Conservation (phyloP, 2,113 vertebrate species). For the Panthera uncia region DNA sequence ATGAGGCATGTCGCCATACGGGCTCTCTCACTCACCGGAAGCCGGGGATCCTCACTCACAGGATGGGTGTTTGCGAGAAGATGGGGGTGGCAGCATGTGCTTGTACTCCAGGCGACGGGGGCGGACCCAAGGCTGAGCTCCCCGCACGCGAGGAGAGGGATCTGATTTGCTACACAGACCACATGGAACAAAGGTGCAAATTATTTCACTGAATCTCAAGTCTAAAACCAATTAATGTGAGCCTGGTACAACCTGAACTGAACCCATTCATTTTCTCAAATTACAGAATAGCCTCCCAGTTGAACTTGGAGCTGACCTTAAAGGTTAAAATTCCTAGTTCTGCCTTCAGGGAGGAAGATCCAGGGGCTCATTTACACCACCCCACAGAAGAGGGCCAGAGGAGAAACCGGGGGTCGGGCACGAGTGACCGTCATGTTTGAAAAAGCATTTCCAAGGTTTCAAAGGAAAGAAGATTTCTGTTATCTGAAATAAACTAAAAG, state of each 20-base stretch:
- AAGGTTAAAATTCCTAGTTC: background rate
- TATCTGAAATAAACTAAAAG: background rate
- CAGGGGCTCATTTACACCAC: accelerated
- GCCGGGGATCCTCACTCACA: background rate
- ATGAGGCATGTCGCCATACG: background rate
- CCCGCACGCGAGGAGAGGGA: accelerated
- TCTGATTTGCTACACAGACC: background rate
- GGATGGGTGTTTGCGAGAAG: background rate
- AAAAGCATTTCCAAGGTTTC: background rate
- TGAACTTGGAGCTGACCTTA: background rate
- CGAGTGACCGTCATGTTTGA: accelerated
- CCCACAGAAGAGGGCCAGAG: background rate
- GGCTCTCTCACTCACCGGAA: background rate
- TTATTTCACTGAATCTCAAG: background rate
- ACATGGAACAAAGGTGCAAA: background rate
- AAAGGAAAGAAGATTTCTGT: background rate
- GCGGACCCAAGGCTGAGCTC: background rate
- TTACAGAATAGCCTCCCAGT: background rate
- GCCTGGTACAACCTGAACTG: background rate
- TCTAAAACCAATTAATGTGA: background rate
- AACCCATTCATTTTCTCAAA: conserved; percentile 27
- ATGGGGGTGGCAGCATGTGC: background rate
- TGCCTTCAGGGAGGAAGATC: background rate
- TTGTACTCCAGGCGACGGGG: background rate
- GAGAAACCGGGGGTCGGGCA: accelerated